Evolutionary conservation across 2,888 invertebrate species (phyloP).

Genomic region (Strigamia transsilvanica): DNA sequence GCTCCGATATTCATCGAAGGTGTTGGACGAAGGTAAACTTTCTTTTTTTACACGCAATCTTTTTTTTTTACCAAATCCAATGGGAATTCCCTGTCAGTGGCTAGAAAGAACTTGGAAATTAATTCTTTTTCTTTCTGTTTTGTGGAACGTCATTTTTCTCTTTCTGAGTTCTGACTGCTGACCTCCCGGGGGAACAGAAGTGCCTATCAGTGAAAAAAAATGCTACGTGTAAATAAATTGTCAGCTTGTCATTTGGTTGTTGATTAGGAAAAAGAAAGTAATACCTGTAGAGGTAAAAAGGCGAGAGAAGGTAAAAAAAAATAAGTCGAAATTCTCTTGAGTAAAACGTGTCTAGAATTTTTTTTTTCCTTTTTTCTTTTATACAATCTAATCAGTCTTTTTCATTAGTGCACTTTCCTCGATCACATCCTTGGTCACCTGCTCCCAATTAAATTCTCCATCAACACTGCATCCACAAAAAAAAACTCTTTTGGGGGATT

Average conservation of each 20-base stretch:
- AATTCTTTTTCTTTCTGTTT: too few species aligned
- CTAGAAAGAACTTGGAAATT: too few species aligned
- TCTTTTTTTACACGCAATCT: not conserved
- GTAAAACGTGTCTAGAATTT: constrained; percentile 21
- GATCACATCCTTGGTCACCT: constrained; percentile 11
- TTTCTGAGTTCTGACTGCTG: not conserved
- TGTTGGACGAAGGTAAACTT: constrained; percentile 55
- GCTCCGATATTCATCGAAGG: constrained; percentile 51
- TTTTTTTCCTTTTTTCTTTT: not conserved
- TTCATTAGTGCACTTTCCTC: constrained; percentile 25
- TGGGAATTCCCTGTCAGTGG: not conserved
- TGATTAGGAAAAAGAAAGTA: not conserved
- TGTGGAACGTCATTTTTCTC: too few species aligned
- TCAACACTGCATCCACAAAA: constrained; percentile 1
- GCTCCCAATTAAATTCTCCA: constrained; percentile 18
- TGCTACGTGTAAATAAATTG: not conserved
- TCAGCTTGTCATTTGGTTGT: not conserved
- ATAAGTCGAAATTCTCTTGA: constrained; percentile 4
- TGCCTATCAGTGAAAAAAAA: not conserved
- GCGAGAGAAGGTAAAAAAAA: not conserved
- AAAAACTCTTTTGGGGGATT: not conserved
- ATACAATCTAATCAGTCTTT: constrained; percentile 20
- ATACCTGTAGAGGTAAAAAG: constrained; percentile 15
- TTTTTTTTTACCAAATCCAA: not conserved
- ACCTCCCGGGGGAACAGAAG: not conserved